These are phyloP conservation scores for Achlya flavicornis DNA, from an alignment of 2,888 invertebrate genomes.

Conservation along the genomic window DNA sequence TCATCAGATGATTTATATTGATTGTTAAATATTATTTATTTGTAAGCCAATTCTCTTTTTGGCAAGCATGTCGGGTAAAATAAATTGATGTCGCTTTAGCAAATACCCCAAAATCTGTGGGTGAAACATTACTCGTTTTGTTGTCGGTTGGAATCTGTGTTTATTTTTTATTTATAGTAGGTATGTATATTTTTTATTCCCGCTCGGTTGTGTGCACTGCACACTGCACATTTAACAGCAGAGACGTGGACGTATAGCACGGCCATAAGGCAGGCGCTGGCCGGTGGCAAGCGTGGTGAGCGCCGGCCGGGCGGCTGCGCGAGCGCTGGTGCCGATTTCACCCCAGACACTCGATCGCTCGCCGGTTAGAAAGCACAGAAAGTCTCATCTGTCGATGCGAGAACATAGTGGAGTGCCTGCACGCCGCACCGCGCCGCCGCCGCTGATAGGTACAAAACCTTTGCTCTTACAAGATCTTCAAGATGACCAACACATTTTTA, in stretches of 20 bases:
- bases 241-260: slow-evolving; percentile 14
- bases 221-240: not conserved
- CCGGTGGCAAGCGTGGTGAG: slow-evolving; percentile 16
- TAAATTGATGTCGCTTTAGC: too few species aligned
- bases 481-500: not conserved
- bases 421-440: slow-evolving; percentile 35
- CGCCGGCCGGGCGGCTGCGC: slow-evolving; percentile 24
- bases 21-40: too few species aligned
- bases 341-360: slow-evolving; percentile 68
- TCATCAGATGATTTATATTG: too few species aligned
- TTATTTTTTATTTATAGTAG: not conserved
- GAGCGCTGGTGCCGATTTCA: slow-evolving; percentile 60
- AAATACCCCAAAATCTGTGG: too few species aligned
- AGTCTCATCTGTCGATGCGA: slow-evolving; percentile 71
- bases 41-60: too few species aligned
- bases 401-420: slow-evolving; percentile 46
- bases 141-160: not conserved
- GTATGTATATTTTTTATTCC: not conserved
- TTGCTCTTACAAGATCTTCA: not conserved
- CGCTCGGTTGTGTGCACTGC: not conserved
- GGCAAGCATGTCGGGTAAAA: too few species aligned
- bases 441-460: slow-evolving; percentile 33
- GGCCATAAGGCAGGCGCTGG: not conserved
- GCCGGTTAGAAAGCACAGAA: slow-evolving; percentile 70
- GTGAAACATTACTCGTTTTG: too few species aligned